These are phyloP conservation scores for Cosmopolites sordidus DNA, from an alignment of 2,888 invertebrate species.

Conservation along the genomic window DNA sequence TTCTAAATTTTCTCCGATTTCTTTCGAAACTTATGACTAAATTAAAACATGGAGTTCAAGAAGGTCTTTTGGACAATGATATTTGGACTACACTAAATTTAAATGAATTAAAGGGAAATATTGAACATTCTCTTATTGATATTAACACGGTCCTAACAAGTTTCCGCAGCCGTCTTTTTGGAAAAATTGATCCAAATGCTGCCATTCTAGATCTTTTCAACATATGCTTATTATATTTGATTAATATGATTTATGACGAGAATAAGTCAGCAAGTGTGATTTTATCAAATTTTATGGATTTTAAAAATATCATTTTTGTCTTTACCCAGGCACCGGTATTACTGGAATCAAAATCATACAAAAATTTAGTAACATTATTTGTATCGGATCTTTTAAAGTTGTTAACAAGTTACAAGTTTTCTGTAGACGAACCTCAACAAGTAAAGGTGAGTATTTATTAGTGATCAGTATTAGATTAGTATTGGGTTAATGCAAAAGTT, in stretches of 20 bases:
- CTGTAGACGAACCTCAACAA: background rate
- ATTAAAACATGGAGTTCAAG: too few species aligned
- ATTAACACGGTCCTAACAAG: background rate
- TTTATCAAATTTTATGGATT: background rate
- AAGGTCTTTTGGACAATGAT: too few species aligned
- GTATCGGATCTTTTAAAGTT: constrained; percentile 6
- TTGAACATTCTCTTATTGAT: background rate
- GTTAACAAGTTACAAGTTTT: constrained; percentile 1
- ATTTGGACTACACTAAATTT: too few species aligned
- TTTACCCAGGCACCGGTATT: constrained; percentile 2
- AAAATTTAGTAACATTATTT: constrained; percentile 3
- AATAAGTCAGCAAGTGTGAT: background rate
- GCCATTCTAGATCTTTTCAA: constrained; percentile 3
- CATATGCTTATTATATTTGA: constrained; percentile 7
- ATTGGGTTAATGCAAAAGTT: too few species aligned
- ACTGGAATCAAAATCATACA: constrained; percentile 5
- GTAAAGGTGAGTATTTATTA: constrained; percentile 10
- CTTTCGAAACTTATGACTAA: too few species aligned
- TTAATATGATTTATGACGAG: constrained; percentile 4
- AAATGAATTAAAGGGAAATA: background rate
- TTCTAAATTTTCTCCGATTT: too few species aligned
- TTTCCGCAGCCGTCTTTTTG: background rate
- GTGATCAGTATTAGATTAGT: too few species aligned
- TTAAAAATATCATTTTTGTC: background rate
- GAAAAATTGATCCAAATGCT: constrained; percentile 3